phyloP scores from a whole-genome alignment of 1,140 invertebrate species.

The Rhagoletis zephyria region DNA sequence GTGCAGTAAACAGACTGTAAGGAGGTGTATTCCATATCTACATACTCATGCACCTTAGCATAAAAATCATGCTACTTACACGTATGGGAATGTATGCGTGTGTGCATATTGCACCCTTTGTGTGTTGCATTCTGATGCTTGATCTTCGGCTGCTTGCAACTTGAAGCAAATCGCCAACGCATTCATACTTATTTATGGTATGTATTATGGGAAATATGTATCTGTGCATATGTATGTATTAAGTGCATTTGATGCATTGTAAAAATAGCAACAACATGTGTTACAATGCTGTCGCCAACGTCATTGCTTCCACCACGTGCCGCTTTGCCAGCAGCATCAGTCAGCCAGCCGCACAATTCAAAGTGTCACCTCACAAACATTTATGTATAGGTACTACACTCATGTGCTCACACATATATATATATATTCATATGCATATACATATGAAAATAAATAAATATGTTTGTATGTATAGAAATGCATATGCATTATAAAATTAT shows the following conservation, averaged over 20 bases:
- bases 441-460: neutral
- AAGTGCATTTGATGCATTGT: neutral
- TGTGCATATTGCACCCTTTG: neutral
- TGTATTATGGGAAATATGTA: neutral
- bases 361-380: slow-evolving; percentile 46
- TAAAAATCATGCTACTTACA: neutral
- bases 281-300: neutral
- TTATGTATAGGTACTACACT: neutral
- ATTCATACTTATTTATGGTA: neutral
- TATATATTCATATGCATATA: neutral
- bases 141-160: slow-evolving; percentile 2
- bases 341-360: slow-evolving; percentile 39
- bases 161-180: neutral
- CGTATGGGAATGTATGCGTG: neutral
- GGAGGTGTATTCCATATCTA: neutral
- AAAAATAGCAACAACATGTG: slow-evolving; percentile 51
- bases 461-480: neutral
- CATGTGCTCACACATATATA: neutral
- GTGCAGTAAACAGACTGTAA: neutral
- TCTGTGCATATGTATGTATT: neutral
- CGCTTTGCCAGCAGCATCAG: neutral
- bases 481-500: neutral
- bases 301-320: neutral
- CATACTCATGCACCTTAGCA: neutral
- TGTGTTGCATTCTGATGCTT: neutral